phyloP scores from a whole-genome alignment of 2,797 vertebrate species.

The Gallinago solitaria region DNA sequence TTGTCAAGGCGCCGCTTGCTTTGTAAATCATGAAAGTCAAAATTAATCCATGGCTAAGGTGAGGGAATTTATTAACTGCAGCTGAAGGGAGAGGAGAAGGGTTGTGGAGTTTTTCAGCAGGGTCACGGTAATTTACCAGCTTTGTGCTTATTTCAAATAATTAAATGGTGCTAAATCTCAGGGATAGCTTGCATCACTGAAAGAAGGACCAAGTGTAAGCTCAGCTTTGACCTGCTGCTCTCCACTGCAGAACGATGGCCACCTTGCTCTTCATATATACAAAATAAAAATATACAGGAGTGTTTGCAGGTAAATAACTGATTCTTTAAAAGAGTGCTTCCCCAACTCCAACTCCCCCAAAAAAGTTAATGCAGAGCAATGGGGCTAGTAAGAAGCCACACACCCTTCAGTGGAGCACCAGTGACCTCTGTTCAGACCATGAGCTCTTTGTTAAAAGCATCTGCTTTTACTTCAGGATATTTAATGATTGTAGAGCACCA shows the following conservation, averaged over 20 bases:
- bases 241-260: background rate
- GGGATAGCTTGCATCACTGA: background rate
- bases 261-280: background rate
- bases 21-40: background rate
- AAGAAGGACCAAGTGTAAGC: background rate
- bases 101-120: background rate
- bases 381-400: background rate
- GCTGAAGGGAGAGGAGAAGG: background rate
- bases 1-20: background rate
- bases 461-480: background rate
- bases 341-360: too few relatives aligned
- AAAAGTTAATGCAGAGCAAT: background rate
- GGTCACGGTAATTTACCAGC: background rate
- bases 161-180: fast-evolving
- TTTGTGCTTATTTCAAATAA: background rate
- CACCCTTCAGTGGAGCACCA: background rate
- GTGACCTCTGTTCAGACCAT: background rate
- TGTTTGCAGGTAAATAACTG: background rate
- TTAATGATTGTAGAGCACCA: background rate
- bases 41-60: background rate
- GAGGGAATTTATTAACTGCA: background rate
- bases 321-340: background rate
- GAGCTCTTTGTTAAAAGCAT: background rate
- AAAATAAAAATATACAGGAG: background rate
- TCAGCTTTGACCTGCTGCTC: background rate